Evolutionary conservation across 2,888 invertebrate genomes (phyloP).

Genomic region (Drosophila emarginata): DNA sequence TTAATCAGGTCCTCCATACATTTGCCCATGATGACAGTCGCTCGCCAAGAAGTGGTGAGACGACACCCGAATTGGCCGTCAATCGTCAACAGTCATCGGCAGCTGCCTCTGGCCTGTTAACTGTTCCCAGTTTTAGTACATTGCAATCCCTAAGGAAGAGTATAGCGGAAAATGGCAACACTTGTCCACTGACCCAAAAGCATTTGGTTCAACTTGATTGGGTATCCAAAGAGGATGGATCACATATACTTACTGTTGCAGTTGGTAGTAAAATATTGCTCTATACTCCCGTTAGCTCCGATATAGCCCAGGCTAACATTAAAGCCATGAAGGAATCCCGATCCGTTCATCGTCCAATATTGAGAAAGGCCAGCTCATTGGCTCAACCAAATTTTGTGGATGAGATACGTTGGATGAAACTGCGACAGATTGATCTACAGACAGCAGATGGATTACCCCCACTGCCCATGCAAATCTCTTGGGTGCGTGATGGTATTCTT

Average conservation of each 20-base stretch:
- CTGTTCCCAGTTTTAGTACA: constrained; percentile 95
- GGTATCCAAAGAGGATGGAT: constrained; percentile 99
- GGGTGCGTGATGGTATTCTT: constrained; percentile 98
- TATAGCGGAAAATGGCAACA: constrained; percentile 95
- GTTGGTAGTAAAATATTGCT: constrained; percentile 96
- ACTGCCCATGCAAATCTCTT: constrained; percentile 98
- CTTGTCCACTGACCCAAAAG: constrained; percentile 94
- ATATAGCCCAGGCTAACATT: constrained; percentile 96
- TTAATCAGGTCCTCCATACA: constrained; percentile 92
- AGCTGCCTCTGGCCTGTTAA: constrained; percentile 84
- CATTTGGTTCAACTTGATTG: constrained; percentile 98
- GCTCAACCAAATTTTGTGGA: constrained; percentile 95
- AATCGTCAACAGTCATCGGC: constrained; percentile 55
- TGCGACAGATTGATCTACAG: constrained; percentile 93
- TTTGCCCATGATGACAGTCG: constrained; percentile 90
- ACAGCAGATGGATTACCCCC: constrained; percentile 98
- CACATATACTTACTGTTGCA: constrained; percentile 97
- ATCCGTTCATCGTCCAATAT: constrained; percentile 91
- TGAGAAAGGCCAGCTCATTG: constrained; percentile 95
- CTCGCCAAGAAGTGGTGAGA: constrained; percentile 84
- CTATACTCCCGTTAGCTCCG: constrained; percentile 96
- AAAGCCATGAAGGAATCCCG: constrained; percentile 95
- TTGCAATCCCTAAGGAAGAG: constrained; percentile 93
- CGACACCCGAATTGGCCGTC: constrained; percentile 80
- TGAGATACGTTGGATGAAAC: constrained; percentile 98